Base-by-base conservation (phyloP, 2,888 invertebrate genomes). In the Athetis lepigone region DNA sequence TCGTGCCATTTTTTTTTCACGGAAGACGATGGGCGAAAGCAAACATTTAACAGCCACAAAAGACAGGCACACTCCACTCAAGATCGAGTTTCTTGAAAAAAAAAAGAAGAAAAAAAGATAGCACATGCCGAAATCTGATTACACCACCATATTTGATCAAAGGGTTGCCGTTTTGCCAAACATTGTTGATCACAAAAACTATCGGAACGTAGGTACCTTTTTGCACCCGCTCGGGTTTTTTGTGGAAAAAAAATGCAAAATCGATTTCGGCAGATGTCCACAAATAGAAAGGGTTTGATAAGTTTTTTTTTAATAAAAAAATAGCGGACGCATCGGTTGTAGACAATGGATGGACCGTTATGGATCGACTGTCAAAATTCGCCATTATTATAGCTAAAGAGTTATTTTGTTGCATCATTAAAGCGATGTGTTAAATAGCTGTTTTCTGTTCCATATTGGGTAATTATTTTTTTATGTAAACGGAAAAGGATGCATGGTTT, bases 91-190 rank as follows among this genome's bases (percentile, higher is more conserved):
- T 92, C 94, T 92, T 90, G 33, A 79, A 86, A 88, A 88, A 90
- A 88, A 87, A 79, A 54, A 27, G 21, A 55, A 63, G 7, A 80
- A 86, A 87, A 93, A 92, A 90, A 85, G 88, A 91, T 86, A 92
- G 91, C 94, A 94, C 94, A 95, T 95, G 94, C 90, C 92, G 94
- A 95, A 94, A 94, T 94, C 93, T 93, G 94, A 95, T 95, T 94
- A 93, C 91, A 79, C 79, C 85, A 83, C 88, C 87, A 84, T 92
- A 86, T 93, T 93, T 90, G 90, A 90, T 92, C 87, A 94, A 95
- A 94, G 93, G 95, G 95, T 94, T 95, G 91, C 88, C 82, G 87
- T 86, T 89, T 90, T 90, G 85, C 84, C 85, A 91, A 93, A 91
- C 89, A 90, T 87, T 86, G 88, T 79, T 75, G 82, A 82, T 83